phyloP scores from a whole-genome alignment of 2,113 vertebrate species.

The Neolamprologus devosi region DNA sequence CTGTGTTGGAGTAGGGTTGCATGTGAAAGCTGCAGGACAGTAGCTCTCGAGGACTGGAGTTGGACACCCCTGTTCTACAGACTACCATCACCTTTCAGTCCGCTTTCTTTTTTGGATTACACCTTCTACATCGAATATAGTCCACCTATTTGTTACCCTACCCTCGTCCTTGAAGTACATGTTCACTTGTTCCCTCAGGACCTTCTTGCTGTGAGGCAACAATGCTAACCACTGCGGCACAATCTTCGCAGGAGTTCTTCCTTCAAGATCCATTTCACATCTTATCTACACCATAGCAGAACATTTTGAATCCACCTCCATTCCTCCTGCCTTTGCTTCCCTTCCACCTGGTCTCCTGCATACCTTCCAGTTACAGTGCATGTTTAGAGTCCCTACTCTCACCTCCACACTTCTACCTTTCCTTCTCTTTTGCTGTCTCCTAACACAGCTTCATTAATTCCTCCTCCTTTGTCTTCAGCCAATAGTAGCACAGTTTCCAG shows the following conservation, averaged over 20 bases:
- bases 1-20: background rate
- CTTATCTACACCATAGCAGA: background rate
- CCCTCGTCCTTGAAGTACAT: background rate
- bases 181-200: background rate
- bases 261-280: background rate
- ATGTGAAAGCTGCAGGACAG: background rate
- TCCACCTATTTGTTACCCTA: background rate
- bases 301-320: background rate
- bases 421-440: background rate
- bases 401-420: background rate
- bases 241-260: background rate
- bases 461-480: background rate
- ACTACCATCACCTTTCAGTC: background rate
- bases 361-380: background rate
- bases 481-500: background rate
- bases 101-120: background rate
- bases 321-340: background rate
- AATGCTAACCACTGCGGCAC: background rate
- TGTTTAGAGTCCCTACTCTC: background rate
- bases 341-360: background rate
- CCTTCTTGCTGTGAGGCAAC: background rate
- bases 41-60: background rate
- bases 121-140: background rate
- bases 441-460: background rate
- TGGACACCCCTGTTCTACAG: background rate